phyloP scores from a whole-genome alignment of 2,888 invertebrate species.

The Archaeoteleia sp. region DNA sequence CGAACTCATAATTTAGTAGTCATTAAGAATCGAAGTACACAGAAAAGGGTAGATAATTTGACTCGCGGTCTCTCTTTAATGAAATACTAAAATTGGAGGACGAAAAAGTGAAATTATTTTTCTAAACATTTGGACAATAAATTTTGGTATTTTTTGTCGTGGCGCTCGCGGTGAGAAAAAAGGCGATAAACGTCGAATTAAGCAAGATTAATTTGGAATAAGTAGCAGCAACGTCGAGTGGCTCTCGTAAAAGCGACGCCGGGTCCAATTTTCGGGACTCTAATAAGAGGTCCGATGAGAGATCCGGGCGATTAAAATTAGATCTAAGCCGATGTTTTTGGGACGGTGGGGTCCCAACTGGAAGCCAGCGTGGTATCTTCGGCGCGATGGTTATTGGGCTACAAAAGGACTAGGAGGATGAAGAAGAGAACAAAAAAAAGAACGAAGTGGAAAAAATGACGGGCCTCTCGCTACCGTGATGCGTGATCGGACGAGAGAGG shows the following conservation, averaged over 20 bases:
- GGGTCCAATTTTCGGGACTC: constrained; percentile 37
- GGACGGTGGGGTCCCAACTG: constrained; percentile 52
- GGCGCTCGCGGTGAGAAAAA: background rate
- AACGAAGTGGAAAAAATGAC: constrained; percentile 69
- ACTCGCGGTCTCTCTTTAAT: constrained; percentile 26
- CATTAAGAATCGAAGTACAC: too few relatives aligned
- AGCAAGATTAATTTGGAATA: constrained; percentile 42
- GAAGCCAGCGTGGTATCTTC: constrained; percentile 23
- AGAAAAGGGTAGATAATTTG: background rate
- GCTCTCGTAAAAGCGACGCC: constrained; percentile 35
- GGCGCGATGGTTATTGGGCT: constrained; percentile 11
- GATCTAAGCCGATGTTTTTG: constrained; percentile 69
- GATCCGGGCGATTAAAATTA: constrained; percentile 68
- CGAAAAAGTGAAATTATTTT: constrained; percentile 6
- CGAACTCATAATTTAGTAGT: too few relatives aligned
- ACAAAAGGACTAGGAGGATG: constrained; percentile 14
- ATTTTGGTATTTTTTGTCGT: background rate
- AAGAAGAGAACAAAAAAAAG: constrained; percentile 55
- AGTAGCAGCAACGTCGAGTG: constrained; percentile 19
- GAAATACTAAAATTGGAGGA: constrained; percentile 24
- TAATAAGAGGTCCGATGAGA: constrained; percentile 43
- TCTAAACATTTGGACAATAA: constrained; percentile 21
- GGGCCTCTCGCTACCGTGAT: constrained; percentile 70
- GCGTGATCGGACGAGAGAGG: constrained; percentile 66
- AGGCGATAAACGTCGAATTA: constrained; percentile 42